phyloP scores from a whole-genome alignment of 2,888 invertebrate species.

The Lydus trimaculatus region DNA sequence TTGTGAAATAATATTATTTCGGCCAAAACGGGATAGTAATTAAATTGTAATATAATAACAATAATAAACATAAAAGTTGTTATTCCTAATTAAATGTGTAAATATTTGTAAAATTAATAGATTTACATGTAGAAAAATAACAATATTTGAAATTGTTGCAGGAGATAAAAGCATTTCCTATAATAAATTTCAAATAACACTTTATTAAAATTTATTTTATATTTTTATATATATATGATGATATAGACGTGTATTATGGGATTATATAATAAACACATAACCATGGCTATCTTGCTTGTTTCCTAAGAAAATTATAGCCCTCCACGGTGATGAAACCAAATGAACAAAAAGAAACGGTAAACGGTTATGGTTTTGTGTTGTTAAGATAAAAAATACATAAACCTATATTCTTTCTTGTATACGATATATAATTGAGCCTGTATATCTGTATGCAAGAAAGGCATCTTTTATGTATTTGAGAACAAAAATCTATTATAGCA shows the following conservation, averaged over 20 bases:
- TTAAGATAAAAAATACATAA: conserved; percentile 7
- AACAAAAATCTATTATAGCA: conserved; percentile 46
- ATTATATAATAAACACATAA: background rate
- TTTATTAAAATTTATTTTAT: background rate
- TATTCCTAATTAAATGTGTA: background rate
- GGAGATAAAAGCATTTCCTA: background rate
- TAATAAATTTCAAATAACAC: background rate
- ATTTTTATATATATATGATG: background rate
- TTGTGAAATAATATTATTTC: conserved; percentile 29
- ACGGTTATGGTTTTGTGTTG: conserved; percentile 23
- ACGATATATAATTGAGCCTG: conserved; percentile 57
- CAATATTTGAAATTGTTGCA: background rate
- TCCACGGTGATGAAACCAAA: background rate
- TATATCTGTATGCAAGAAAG: conserved; percentile 51
- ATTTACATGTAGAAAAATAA: background rate
- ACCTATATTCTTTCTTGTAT: conserved; percentile 38
- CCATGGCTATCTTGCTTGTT: background rate
- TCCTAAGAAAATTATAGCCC: background rate
- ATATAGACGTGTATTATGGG: background rate
- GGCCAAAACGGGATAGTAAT: conserved; percentile 35
- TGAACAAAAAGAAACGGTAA: background rate
- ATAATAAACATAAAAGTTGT: background rate
- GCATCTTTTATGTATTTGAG: conserved; percentile 17
- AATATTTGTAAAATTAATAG: background rate
- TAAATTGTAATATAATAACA: conserved; percentile 12